Evolutionary conservation across 2,797 vertebrate species (phyloP).

Genomic region (Psittacula derbiana): DNA sequence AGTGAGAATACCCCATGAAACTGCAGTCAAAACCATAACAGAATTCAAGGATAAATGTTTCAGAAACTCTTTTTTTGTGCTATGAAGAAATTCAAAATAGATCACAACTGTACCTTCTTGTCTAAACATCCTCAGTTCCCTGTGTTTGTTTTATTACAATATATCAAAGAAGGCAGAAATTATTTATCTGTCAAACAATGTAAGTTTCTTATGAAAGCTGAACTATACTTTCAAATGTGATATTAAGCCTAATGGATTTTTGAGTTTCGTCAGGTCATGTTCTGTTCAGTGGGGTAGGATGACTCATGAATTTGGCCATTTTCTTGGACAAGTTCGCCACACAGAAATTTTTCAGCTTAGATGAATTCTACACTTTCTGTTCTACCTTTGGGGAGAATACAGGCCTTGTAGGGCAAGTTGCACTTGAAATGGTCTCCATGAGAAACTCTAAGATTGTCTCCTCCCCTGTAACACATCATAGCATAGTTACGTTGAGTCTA

Average conservation of each 20-base stretch:
- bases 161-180: background rate
- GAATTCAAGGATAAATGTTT: background rate
- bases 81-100: background rate
- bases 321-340: background rate
- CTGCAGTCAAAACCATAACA: background rate
- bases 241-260: background rate
- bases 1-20: background rate
- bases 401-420: background rate
- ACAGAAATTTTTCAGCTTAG: background rate
- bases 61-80: background rate
- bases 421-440: background rate
- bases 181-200: background rate
- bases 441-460: background rate
- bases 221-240: background rate
- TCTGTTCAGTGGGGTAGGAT: background rate
- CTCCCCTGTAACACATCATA: background rate
- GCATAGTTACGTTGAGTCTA: background rate
- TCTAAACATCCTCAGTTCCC: background rate
- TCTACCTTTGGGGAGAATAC: background rate
- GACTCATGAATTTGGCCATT: background rate
- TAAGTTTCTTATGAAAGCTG: background rate
- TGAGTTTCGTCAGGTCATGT: background rate
- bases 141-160: background rate
- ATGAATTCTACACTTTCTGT: background rate
- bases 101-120: background rate